Evolutionary conservation across 2,888 invertebrate species (phyloP), one percentile per base, ranked within the genome.

Genomic region (Acrobasis repandana): DNA sequence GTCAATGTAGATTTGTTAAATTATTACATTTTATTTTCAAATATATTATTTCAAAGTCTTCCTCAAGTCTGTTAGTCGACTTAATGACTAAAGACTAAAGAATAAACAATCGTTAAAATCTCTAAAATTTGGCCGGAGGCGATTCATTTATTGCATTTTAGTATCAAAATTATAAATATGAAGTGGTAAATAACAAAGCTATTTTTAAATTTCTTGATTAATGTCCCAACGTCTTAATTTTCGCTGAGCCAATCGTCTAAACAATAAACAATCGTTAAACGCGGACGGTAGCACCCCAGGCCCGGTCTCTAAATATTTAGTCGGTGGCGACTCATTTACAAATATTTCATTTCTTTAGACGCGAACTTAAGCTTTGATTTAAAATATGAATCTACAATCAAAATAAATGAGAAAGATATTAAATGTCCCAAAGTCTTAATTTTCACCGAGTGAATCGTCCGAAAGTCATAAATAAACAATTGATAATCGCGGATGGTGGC

Each of bases 251-350:
- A 60, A 28, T 34, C 34, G 18, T 60, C 34, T 14, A 61, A 28
- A 28, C 38, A 36, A 49, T 56, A 58, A 61, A 62, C 64, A 57
- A 50, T 54, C 58, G 61, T 57, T 65, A 61, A 63, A 64, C 78
- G 75, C 76, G 64, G 36, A 57, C 69, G 67, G 65, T 68, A 69
- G 72, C 74, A 73, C 79, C 79, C 66, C 74, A 67, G 65, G 63
- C 68, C 68, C 73, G 67, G 38, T 38, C 1, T 38, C 38, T 38
- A 38, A 38, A 38, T 38, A 38, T 38, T 38, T 38, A 11, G 38
- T 38, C 38, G 38, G 38, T 10, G 2, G 38, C 14, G 14, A 43
- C 14, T 43, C n/a, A 3, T 43, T 43, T 43, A 0, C 9, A 34
- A 34, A 34, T 9, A 34, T 38, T 38, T 10, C n/a, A 14, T 43